A percentile compares a stretch with the other conserved stretches of the same genome.
Conservation (phyloP, 2,888 invertebrate species). For the Homarus gammarus region DNA sequence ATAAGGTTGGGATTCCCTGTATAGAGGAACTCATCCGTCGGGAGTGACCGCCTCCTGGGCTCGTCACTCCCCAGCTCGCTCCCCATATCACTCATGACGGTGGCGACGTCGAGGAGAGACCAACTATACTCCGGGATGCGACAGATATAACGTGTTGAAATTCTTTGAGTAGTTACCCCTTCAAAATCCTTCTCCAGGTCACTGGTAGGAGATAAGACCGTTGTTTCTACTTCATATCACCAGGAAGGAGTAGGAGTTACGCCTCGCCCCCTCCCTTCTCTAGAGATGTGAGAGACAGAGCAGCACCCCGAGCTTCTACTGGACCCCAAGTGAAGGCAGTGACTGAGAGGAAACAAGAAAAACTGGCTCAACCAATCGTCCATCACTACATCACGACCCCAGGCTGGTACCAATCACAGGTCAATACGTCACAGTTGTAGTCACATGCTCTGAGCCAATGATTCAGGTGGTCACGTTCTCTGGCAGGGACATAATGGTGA, state of each 20-base stretch:
- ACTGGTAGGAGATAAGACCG: too few relatives aligned
- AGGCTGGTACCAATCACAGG: not conserved
- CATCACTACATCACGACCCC: too few relatives aligned
- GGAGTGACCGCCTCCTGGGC: slow-evolving; percentile 1
- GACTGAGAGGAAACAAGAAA: not conserved
- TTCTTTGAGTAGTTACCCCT: too few relatives aligned
- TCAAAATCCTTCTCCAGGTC: too few relatives aligned
- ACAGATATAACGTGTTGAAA: too few relatives aligned
- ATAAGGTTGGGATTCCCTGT: slow-evolving; percentile 64
- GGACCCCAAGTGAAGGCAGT: not conserved
- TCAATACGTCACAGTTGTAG: not conserved
- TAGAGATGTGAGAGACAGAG: not conserved
- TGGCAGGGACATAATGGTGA: not conserved
- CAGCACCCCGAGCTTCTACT: not conserved
- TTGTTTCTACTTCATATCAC: not conserved
- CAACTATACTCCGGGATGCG: not conserved
- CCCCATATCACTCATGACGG: slow-evolving; percentile 47
- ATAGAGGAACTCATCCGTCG: slow-evolving; percentile 28
- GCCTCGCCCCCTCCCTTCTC: not conserved
- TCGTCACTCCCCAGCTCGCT: slow-evolving; percentile 16
- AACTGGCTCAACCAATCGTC: not conserved
- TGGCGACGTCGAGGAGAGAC: not conserved
- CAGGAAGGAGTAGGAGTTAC: not conserved
- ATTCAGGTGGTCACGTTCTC: not conserved
- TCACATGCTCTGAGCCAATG: not conserved